Percentiles rank a stretch among this genome's conserved stretches.
Evolutionary conservation across 2,797 vertebrate genomes (phyloP).

Genomic region (Neostethus bicornis): DNA sequence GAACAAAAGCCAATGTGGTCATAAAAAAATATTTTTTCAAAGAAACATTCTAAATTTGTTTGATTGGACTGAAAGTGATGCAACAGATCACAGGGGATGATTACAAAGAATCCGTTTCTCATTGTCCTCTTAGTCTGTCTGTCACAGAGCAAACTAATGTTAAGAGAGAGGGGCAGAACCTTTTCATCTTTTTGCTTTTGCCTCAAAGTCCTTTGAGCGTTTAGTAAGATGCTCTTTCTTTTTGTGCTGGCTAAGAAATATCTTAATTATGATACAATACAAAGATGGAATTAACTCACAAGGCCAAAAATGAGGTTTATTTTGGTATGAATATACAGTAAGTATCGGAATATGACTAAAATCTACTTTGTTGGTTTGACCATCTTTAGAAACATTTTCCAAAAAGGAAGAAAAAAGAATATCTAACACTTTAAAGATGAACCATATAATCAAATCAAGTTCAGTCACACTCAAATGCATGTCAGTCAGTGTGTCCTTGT

Average conservation of each 20-base stretch:
- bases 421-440: conserved; percentile 54
- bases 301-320: conserved; percentile 35
- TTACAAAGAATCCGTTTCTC: conserved; percentile 71
- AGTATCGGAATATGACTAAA: not conserved
- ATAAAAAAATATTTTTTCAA: conserved; percentile 53
- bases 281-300: conserved; percentile 33
- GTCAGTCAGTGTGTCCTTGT: conserved; percentile 28
- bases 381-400: conserved; percentile 2
- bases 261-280: conserved; percentile 64
- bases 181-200: conserved; percentile 37
- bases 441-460: conserved; percentile 57
- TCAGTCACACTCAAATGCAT: conserved; percentile 41
- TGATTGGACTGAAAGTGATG: conserved; percentile 60
- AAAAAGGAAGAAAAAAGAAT: not conserved
- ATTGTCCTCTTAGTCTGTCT: conserved; percentile 43
- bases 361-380: not conserved
- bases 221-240: conserved; percentile 70
- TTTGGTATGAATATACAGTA: conserved; percentile 10
- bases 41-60: conserved; percentile 31
- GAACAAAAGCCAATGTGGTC: conserved; percentile 69
- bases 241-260: conserved; percentile 48
- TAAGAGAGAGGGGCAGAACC: conserved; percentile 34
- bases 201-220: conserved; percentile 55
- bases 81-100: conserved; percentile 67
- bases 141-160: conserved; percentile 55